These are phyloP conservation scores for Notodonta dromedarius DNA, from an alignment of 2,888 invertebrate genomes.

Conservation along the genomic window DNA sequence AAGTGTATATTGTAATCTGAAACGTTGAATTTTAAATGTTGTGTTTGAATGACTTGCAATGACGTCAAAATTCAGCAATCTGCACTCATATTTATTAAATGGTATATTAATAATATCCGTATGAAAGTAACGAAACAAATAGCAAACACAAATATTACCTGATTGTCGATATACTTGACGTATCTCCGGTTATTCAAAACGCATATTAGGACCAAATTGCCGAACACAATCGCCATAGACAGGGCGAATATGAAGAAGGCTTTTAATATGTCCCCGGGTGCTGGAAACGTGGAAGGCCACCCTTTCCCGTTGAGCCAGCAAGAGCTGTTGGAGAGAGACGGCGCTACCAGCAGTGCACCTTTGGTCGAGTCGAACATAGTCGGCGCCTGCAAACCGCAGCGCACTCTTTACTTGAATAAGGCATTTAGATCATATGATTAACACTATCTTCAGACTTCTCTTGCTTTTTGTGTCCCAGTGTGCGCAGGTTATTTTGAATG, in stretches of 20 bases:
- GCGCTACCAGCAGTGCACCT: slow-evolving; percentile 90
- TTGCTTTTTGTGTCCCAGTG: slow-evolving; percentile 16
- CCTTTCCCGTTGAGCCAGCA: slow-evolving; percentile 89
- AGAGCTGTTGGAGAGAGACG: slow-evolving; percentile 92
- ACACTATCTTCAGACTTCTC: slow-evolving; percentile 68
- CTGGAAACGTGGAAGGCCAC: slow-evolving; percentile 86
- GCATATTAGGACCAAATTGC: slow-evolving; percentile 91
- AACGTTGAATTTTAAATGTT: too few species aligned
- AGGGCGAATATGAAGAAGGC: slow-evolving; percentile 90
- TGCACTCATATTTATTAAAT: too few species aligned
- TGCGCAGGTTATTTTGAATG: slow-evolving; percentile 25
- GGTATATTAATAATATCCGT: not conserved
- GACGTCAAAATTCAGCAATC: not conserved
- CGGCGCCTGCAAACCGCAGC: slow-evolving; percentile 77
- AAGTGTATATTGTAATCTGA: too few species aligned
- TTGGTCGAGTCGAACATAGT: slow-evolving; percentile 87
- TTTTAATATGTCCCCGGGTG: slow-evolving; percentile 89
- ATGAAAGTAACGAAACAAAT: not conserved
- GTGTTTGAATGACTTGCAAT: too few species aligned
- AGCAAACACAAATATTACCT: slow-evolving; percentile 83
- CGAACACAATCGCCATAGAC: slow-evolving; percentile 91
- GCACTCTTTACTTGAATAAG: slow-evolving; percentile 73
- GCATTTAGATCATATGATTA: slow-evolving; percentile 80
- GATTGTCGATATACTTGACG: slow-evolving; percentile 93
- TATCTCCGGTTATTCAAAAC: slow-evolving; percentile 93